Evolutionary conservation across 1,140 invertebrate genomes (phyloP), one percentile per base, ranked within the genome.

Genomic region (Oryzaephilus surinamensis): DNA sequence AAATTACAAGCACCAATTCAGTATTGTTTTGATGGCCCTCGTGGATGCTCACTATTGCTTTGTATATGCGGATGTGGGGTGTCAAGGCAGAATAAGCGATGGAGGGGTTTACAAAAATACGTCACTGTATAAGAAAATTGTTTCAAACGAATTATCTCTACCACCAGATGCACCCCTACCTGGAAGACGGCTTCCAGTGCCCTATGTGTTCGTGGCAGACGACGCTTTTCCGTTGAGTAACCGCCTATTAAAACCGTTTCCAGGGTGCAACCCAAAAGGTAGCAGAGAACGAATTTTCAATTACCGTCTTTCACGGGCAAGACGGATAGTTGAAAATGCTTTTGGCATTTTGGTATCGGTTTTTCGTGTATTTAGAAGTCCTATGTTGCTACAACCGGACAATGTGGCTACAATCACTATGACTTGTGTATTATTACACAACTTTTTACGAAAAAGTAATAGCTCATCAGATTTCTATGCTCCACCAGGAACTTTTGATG

Each of bases 191-290:
- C 24, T n/a, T 2, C 3, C 2, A 2, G 7, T 41, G 17, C 31
- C 31, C 33, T 64, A 18, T 21, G 28, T 13, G 11, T 10, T 32
- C 3, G 50, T 63, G 1, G 57, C 38, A 21, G 67, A 71, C 48
- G 64, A 67, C 40, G 67, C 60, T 16, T 71, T 70, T 49, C 54
- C 64, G 8, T 40, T 70, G 29, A 52, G 51, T 26, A 37, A 44
- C 33, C 51, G 60, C 37, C 37, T 69, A 32, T 57, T 70, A 57
- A 61, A 58, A 31, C 62, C 64, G 39, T 70, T 57, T 45, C 42
- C 48, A 13, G 27, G 50, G 46, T 12, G 50, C 13, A 28, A 46
- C 53, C 37, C 60, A 14, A 43, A 37, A 31, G 33, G 49, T 6
- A 5, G 14, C 14, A 30, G 57, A 41, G 45, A 69, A 51, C 48